Conservation (phyloP, 2,113 vertebrate species). For the Eptatretus burgeri region DNA sequence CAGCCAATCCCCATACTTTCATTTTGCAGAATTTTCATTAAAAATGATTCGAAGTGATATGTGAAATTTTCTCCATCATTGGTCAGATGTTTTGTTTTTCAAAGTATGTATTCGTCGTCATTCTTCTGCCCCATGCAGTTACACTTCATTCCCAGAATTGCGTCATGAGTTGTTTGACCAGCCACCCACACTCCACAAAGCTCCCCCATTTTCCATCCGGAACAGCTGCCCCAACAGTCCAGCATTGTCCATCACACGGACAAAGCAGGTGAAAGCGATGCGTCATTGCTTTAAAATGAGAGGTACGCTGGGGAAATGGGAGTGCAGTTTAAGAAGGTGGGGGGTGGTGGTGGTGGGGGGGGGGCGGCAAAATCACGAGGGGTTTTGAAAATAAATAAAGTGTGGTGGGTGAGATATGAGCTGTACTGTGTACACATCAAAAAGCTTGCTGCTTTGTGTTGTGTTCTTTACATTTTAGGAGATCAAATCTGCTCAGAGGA, state of each 20-base stretch:
- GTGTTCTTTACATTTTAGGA: slow-evolving; percentile 26
- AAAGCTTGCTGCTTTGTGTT: slow-evolving; percentile 1
- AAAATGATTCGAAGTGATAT: neutral
- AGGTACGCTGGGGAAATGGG: too few relatives aligned
- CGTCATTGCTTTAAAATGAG: too few relatives aligned
- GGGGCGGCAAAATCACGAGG: too few relatives aligned
- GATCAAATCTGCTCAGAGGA: slow-evolving; percentile 66
- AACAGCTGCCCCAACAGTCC: slow-evolving; percentile 48
- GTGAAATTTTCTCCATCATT: neutral
- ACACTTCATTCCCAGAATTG: slow-evolving; percentile 51
- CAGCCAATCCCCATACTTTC: neutral
- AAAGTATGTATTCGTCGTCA: slow-evolving; percentile 10
- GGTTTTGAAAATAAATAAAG: too few relatives aligned
- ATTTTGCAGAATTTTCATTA: neutral
- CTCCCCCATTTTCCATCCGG: slow-evolving; percentile 28
- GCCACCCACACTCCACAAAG: slow-evolving; percentile 33
- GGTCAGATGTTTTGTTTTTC: neutral
- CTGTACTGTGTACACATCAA: neutral
- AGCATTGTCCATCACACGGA: slow-evolving; percentile 72
- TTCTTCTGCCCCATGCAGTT: slow-evolving; percentile 23
- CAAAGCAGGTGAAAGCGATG: slow-evolving; percentile 42
- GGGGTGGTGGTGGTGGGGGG: too few relatives aligned
- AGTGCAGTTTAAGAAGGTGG: too few relatives aligned
- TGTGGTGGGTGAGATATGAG: too few relatives aligned
- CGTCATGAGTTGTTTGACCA: slow-evolving; percentile 51